Conservation (phyloP, 2,888 invertebrate genomes). For the Cylindroiulus punctatus region DNA sequence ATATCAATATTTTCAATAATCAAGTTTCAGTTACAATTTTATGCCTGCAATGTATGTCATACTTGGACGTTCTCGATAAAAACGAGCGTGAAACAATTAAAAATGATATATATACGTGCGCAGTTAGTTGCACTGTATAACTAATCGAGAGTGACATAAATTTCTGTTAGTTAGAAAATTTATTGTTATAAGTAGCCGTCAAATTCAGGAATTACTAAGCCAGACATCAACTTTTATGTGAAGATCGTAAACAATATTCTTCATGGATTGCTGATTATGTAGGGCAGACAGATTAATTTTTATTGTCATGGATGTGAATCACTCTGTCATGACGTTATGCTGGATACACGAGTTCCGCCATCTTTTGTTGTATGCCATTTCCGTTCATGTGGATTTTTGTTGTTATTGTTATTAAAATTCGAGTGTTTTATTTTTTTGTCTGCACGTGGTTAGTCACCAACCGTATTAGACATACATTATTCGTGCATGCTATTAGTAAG, state of each 20-base stretch:
- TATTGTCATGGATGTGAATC: not conserved
- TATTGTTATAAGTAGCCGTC: not conserved
- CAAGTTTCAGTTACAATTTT: too few relatives aligned
- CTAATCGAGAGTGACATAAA: not conserved
- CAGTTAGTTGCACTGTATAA: not conserved
- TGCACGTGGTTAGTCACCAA: not conserved
- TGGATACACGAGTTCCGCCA: not conserved
- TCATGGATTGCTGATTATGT: not conserved
- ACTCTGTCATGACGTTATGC: not conserved
- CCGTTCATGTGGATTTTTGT: not conserved
- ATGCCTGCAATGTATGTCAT: too few relatives aligned
- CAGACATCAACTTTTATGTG: too few relatives aligned
- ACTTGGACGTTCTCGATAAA: too few relatives aligned
- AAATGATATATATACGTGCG: not conserved
- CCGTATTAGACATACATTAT: not conserved
- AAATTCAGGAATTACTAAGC: not conserved
- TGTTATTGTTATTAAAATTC: not conserved
- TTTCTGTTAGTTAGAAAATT: too few relatives aligned
- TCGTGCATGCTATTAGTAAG: not conserved
- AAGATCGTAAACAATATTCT: not conserved
- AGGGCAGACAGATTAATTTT: slow-evolving; percentile 6
- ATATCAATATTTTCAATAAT: too few relatives aligned
- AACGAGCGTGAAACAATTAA: too few relatives aligned
- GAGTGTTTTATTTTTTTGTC: not conserved
- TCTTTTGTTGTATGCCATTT: not conserved